Evolutionary conservation across 2,888 invertebrate genomes (phyloP).

Genomic region (Lasioglossum morio): DNA sequence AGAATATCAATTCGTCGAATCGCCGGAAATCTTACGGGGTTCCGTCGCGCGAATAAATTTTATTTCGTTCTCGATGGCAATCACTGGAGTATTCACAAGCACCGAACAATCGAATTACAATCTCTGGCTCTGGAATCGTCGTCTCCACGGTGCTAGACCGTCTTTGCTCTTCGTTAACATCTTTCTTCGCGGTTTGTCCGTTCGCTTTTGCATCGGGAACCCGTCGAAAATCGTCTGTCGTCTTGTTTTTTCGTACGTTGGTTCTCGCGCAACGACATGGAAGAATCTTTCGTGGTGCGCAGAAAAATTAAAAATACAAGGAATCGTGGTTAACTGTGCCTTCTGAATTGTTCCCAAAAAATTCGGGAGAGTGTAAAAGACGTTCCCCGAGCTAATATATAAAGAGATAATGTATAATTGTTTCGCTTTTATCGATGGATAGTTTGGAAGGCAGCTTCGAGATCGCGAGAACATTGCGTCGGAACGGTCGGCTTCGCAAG

Average conservation of each 20-base stretch:
- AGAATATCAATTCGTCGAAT: slow-evolving; percentile 75
- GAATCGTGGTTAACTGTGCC: not conserved
- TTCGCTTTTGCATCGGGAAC: not conserved
- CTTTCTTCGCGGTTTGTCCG: not conserved
- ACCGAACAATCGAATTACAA: slow-evolving; percentile 66
- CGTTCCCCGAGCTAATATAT: not conserved
- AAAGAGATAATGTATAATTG: not conserved
- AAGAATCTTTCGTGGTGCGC: not conserved
- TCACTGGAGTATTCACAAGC: slow-evolving; percentile 81
- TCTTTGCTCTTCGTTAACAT: slow-evolving; percentile 2
- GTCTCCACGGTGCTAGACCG: not conserved
- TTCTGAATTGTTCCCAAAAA: too few relatives aligned
- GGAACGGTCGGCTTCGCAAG: too few relatives aligned
- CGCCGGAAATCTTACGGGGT: slow-evolving; percentile 47
- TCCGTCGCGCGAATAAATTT: slow-evolving; percentile 79
- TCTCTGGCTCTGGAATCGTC: slow-evolving; percentile 3
- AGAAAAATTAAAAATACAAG: not conserved
- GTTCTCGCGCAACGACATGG: not conserved
- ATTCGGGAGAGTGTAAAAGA: too few relatives aligned
- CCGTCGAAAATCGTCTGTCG: not conserved
- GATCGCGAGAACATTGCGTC: too few relatives aligned
- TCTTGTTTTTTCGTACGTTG: not conserved
- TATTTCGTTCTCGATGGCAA: slow-evolving; percentile 81
- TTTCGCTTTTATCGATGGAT: not conserved
- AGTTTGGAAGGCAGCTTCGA: too few relatives aligned